Percentiles rank a stretch among this genome's conserved stretches.
These are phyloP conservation scores for Clitarchus hookeri DNA, from an alignment of 2,888 invertebrate genomes.

Conservation along the genomic window DNA sequence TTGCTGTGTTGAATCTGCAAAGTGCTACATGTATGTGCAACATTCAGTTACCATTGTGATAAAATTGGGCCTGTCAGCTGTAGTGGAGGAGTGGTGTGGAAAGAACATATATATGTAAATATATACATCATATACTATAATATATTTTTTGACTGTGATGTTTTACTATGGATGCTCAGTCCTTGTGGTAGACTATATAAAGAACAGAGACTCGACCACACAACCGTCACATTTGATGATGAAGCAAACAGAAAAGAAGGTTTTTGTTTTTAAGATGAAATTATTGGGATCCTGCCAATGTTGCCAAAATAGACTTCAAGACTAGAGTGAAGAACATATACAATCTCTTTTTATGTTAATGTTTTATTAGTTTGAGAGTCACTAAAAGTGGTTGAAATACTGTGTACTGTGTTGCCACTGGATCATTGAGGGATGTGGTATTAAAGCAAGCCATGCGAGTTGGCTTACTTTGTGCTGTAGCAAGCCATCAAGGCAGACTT, in stretches of 20 bases:
- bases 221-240: slow-evolving; percentile 24
- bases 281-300: slow-evolving; percentile 41
- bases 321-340: neutral
- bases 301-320: slow-evolving; percentile 36
- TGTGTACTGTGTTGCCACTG: neutral
- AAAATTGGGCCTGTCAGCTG: slow-evolving; percentile 12
- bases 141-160: slow-evolving; percentile 44
- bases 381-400: neutral
- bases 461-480: neutral
- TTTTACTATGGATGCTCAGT: slow-evolving; percentile 43
- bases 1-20: slow-evolving; percentile 4
- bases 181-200: slow-evolving; percentile 35
- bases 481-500: neutral
- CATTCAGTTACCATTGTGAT: slow-evolving; percentile 29
- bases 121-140: slow-evolving; percentile 35
- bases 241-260: neutral
- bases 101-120: slow-evolving; percentile 32
- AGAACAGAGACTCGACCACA: neutral
- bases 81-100: neutral
- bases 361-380: neutral
- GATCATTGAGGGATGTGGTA: neutral
- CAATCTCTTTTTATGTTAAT: neutral
- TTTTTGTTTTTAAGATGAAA: neutral
- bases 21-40: neutral
- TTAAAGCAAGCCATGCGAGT: neutral